Percentiles rank a stretch among this genome's conserved stretches.
Evolutionary conservation across 2,113 vertebrate species (phyloP).

Genomic region (Forbesichthys agassizii): DNA sequence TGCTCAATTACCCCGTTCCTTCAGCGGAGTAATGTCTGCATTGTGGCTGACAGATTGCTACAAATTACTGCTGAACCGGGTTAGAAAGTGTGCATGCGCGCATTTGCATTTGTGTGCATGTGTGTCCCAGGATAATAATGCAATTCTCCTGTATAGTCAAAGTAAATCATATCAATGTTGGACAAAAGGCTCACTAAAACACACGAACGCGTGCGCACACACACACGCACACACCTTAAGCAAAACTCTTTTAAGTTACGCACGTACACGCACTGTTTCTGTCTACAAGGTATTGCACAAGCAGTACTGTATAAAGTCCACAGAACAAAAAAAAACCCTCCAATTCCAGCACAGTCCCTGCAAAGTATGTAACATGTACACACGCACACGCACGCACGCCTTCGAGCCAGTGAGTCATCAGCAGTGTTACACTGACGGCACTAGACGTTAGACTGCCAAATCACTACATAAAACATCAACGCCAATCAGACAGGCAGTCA

Average conservation of each 20-base stretch:
- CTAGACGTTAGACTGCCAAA: conserved; percentile 32
- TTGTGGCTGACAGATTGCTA: conserved; percentile 58
- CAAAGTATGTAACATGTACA: conserved; percentile 8
- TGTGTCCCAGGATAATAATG: conserved; percentile 15
- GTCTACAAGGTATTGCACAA: conserved; percentile 8
- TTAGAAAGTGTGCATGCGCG: not conserved
- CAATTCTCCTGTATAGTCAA: conserved; percentile 66
- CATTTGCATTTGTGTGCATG: not conserved
- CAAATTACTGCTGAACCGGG: conserved; percentile 56
- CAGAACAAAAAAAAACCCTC: not conserved
- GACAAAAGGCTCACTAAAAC: conserved; percentile 50
- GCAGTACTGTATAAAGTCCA: too few relatives aligned
- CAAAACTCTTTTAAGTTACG: conserved; percentile 42
- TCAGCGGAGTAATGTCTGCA: conserved; percentile 62
- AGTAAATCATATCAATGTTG: conserved; percentile 72
- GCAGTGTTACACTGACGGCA: conserved; percentile 45
- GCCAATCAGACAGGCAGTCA: conserved; percentile 37
- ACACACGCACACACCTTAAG: not conserved
- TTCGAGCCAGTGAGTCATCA: conserved; percentile 35
- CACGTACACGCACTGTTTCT: conserved; percentile 11
- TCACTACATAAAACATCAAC: conserved; percentile 39
- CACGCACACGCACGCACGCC: conserved; percentile 24
- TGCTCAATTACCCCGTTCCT: conserved; percentile 60
- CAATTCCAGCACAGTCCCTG: not conserved
- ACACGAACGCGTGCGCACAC: conserved; percentile 21